A percentile compares a stretch with the other conserved stretches of the same genome.
These are phyloP conservation scores for Argyresthia albistria DNA, from an alignment of 2,888 invertebrate species.

Conservation along the genomic window DNA sequence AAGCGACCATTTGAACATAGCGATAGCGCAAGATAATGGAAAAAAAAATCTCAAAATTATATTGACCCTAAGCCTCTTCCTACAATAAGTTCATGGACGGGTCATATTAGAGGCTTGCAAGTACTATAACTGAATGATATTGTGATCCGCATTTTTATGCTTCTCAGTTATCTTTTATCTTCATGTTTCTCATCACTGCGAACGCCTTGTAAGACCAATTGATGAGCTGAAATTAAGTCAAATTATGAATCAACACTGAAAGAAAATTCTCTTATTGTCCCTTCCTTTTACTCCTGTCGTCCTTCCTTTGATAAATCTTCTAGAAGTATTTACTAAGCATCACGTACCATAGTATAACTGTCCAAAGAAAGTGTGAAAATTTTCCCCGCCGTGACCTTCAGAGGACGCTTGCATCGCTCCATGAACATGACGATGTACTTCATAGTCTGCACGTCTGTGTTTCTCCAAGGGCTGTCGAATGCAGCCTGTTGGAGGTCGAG, in stretches of 20 bases:
- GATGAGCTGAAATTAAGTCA: constrained; percentile 50
- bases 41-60: no score
- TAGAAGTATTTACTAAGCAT: not conserved
- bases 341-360: constrained; percentile 59
- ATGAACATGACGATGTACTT: constrained; percentile 55
- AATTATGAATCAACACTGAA: not conserved
- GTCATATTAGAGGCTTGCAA: no score
- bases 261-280: not conserved
- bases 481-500: constrained; percentile 57
- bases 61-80: no score
- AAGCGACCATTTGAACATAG: no score
- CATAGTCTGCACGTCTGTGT: constrained; percentile 36
- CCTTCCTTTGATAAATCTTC: no score
- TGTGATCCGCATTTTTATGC: not conserved
- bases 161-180: constrained; percentile 19
- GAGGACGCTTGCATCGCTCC: constrained; percentile 62
- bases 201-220: constrained; percentile 69
- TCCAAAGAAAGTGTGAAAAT: constrained; percentile 64
- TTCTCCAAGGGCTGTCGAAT: constrained; percentile 64
- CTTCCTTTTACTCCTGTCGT: no score
- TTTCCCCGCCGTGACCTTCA: constrained; percentile 66
- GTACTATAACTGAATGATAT: no score
- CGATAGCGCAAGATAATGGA: no score
- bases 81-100: no score
- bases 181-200: constrained; percentile 63